A percentile compares a stretch with the other conserved stretches of the same genome.
These are phyloP conservation scores for Onychostruthus taczanowskii DNA, from an alignment of 2,113 vertebrate species.

Conservation along the genomic window DNA sequence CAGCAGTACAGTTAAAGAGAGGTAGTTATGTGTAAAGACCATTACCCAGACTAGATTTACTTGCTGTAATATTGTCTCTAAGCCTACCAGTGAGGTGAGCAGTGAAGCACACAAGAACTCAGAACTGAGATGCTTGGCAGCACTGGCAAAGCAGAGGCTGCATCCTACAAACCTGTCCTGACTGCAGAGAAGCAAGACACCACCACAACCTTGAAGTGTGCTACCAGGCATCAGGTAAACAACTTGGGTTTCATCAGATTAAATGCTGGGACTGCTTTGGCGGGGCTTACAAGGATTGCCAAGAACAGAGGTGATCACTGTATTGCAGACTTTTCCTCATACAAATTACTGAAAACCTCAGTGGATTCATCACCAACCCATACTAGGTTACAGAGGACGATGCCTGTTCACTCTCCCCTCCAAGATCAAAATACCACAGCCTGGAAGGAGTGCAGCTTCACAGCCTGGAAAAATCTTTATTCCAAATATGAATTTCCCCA, in stretches of 20 bases:
- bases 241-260: not conserved
- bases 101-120: not conserved
- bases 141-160: not conserved
- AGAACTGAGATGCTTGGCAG: not conserved
- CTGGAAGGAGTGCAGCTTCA: not conserved
- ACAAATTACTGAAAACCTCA: not conserved
- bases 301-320: not conserved
- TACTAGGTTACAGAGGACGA: not conserved
- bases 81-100: not conserved
- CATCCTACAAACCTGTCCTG: not conserved
- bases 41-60: not conserved
- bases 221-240: not conserved
- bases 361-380: not conserved
- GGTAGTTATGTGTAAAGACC: rapidly evolving
- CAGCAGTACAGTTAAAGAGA: not conserved
- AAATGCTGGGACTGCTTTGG: not conserved
- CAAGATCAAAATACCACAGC: not conserved
- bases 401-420: not conserved
- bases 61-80: not conserved
- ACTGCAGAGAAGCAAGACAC: not conserved
- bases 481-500: not conserved
- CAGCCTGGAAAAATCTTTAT: not conserved
- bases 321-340: not conserved
- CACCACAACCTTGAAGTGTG: not conserved
- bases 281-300: not conserved